These are phyloP conservation scores for Clarias platycephalus DNA, from an alignment of 2,797 vertebrate species.

Conservation along the genomic window DNA sequence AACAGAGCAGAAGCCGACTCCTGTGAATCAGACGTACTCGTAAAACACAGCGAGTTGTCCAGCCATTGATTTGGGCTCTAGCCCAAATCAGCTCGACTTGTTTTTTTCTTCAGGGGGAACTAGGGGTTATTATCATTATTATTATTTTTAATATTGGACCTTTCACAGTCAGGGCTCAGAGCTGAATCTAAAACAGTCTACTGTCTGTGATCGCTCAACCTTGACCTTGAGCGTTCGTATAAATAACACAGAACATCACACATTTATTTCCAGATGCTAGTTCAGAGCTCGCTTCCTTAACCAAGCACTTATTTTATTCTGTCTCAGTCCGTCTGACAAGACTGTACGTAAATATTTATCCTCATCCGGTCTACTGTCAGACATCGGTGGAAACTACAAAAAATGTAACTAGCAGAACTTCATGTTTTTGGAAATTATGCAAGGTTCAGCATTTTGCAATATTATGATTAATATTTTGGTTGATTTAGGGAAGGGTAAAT, in stretches of 20 bases:
- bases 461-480: background rate
- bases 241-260: conserved; percentile 15
- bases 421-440: background rate
- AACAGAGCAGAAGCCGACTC: conserved; percentile 44
- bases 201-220: conserved; percentile 9
- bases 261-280: background rate
- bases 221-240: conserved; percentile 12
- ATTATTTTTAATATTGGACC: background rate
- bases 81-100: background rate
- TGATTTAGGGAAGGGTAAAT: background rate
- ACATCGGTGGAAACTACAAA: too few relatives aligned
- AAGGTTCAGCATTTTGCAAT: background rate
- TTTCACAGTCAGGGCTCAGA: background rate
- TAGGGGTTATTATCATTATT: background rate
- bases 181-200: conserved; percentile 6
- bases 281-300: background rate
- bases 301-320: background rate
- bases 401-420: background rate
- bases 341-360: background rate
- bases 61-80: background rate
- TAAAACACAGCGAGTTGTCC: conserved; percentile 18
- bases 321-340: background rate
- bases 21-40: conserved; percentile 25
- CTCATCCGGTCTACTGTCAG: background rate
- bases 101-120: too few relatives aligned